Evolutionary conservation across 2,113 vertebrate genomes (phyloP), one percentile per base, ranked within the genome.

Genomic region (Rhinopomastus cyanomelas): DNA sequence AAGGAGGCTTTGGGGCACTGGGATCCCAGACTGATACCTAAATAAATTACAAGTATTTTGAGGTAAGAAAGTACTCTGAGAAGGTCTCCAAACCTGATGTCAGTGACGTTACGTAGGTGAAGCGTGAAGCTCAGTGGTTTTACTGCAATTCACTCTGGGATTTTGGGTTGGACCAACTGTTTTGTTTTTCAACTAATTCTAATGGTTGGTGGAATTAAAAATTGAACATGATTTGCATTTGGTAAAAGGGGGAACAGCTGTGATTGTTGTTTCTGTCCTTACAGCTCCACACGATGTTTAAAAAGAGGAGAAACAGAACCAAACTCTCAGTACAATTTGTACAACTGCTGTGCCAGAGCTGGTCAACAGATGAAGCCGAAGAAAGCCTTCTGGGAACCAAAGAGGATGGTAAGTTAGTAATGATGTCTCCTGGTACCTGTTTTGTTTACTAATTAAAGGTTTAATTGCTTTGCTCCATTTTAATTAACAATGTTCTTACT

Each of bases 391-490:
- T 83, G 60, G 71, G 39, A 87, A 34, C 19, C 49, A 52, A 78
- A 11, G 6, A 71, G 27, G 61, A 52, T 59, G 48, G 9, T 34
- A 82, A 94, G 65, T 84, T 73, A 90, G 56, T 80, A 94, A 94
- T 67, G 74, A 22, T 42, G 77, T 79, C 60, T 82, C 69, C 89
- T 75, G 69, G 57, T 88, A 82, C 59, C 79, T 52, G 53, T 81
- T 95, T 86, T 88, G 78, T 91, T 92, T 89, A 85, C 49, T 77
- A 95, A 94, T 93, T 90, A 73, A 88, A 91, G 86, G 25, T 68
- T 57, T 89, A 96, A 96, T 93, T 95, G 78, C 34, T 91, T 85
- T 72, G 81, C 80, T 95, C 78, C 61, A 83, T 90, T 96, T 96
- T 93, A 95, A 95, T 96, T 94, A 80, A 93, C 85, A 87, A 67